These are phyloP conservation scores for Phalangium opilio DNA, from an alignment of 2,888 invertebrate species.

Conservation along the genomic window DNA sequence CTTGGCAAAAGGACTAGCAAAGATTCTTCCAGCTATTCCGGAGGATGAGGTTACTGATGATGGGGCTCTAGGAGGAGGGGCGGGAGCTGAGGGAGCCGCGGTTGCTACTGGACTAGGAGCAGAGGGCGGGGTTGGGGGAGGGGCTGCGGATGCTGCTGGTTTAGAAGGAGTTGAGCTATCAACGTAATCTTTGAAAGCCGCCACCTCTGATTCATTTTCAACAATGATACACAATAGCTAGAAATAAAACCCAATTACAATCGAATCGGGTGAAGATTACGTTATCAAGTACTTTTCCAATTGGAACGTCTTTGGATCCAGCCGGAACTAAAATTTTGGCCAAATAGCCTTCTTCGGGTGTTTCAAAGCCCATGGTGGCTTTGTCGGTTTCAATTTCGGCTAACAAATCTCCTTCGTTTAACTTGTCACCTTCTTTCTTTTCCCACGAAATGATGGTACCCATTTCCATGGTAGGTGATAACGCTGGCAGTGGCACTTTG, in stretches of 20 bases:
- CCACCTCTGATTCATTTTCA: constrained; percentile 58
- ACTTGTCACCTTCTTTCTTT: constrained; percentile 53
- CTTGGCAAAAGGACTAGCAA: constrained; percentile 87
- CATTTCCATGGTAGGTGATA: constrained; percentile 94
- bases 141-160: constrained; percentile 22
- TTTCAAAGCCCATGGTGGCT: constrained; percentile 99
- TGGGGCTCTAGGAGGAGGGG: constrained; percentile 22
- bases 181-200: constrained; percentile 80
- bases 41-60: constrained; percentile 21
- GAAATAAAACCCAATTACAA: too few relatives aligned
- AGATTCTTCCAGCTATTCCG: constrained; percentile 49
- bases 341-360: constrained; percentile 91
- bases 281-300: constrained; percentile 80
- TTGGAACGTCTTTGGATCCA: constrained; percentile 80
- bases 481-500: constrained; percentile 54
- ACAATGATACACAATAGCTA: constrained; percentile 90
- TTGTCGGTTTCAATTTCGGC: constrained; percentile 99
- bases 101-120: constrained; percentile 21
- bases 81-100: constrained; percentile 22
- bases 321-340: constrained; percentile 82
- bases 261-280: too few relatives aligned
- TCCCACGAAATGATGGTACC: constrained; percentile 97
- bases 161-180: constrained; percentile 36
- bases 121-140: constrained; percentile 25
- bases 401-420: constrained; percentile 89